Base-by-base conservation (phyloP, 2,888 invertebrate genomes). In the Drosophila prostipennis region DNA sequence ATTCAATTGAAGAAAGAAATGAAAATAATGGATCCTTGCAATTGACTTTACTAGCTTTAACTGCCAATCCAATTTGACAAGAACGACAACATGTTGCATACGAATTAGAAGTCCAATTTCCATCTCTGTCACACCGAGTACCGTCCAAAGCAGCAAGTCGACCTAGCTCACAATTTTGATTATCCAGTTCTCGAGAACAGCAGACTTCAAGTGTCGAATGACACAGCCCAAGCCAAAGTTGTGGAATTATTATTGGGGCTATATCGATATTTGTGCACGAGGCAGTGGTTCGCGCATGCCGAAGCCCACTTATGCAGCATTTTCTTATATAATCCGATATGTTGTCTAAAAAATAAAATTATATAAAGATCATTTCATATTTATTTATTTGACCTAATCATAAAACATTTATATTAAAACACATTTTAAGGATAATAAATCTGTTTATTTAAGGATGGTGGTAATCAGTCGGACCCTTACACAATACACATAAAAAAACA, bases 141-240 rank as follows among this genome's bases (percentile, higher is more conserved):
- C 91, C 90, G 10, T 78, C 86, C 39, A 89, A 74, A 0, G 91
- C 92, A 3, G 90, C 91, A 42, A 81, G 72, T 0, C 91, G 89
- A 10, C 91, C 92, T 8, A 88, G 83, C 8, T 89, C 81, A 64
- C 92, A 92, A 57, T 89, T 89, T 51, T 89, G 83, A n/a, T 87
- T 80, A 6, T 93, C 92, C 56, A 93, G 87, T 75, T 93, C 92
- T 14, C 92, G 92, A 29, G 93, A 92, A 88, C 95, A 95, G 82
- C 95, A 96, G 36, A 95, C 94, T 59, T 93, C 93, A 26, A 94
- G 93, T 0, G 94, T 93, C n/a, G 94, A 94, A 42, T 94, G 88
- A 77, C 96, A 96, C 1, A 93, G 88, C 3, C 93, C 92, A 78
- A 95, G 94, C 85, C 94, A 94, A 40, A 93, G 92, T 6, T 92